Evolutionary conservation across 2,797 vertebrate genomes (phyloP).

Genomic region (Lindbergichthys nudifrons): DNA sequence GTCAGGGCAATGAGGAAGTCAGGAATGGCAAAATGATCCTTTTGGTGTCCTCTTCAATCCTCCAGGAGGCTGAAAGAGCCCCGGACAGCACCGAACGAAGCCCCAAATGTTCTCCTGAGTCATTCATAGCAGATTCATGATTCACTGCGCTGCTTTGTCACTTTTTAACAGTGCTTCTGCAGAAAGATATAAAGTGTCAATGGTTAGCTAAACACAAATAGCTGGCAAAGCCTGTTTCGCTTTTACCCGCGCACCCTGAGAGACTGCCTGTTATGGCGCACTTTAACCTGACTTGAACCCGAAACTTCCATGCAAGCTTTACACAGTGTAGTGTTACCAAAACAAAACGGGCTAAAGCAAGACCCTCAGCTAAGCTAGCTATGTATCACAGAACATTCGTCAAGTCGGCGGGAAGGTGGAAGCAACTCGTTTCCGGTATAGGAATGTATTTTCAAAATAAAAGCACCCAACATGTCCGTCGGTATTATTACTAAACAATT

Average conservation of each 20-base stretch:
- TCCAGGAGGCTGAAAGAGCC: conserved; percentile 49
- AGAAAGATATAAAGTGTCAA: conserved; percentile 44
- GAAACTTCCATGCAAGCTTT: conserved; percentile 46
- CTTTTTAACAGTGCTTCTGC: conserved; percentile 65
- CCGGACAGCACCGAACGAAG: conserved; percentile 48
- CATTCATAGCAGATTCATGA: conserved; percentile 71
- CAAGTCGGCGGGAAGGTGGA: neutral
- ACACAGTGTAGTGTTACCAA: conserved; percentile 40
- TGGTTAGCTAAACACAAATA: conserved; percentile 30
- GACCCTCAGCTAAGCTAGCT: conserved; percentile 49
- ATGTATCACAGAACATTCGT: conserved; percentile 31
- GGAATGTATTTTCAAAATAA: conserved; percentile 59
- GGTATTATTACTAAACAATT: too few species aligned
- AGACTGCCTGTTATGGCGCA: neutral
- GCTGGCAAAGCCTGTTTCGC: neutral
- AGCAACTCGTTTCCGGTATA: conserved; percentile 36
- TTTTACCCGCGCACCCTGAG: neutral
- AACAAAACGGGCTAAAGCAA: conserved; percentile 50
- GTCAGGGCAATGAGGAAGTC: conserved; percentile 37
- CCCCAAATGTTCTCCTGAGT: conserved; percentile 47
- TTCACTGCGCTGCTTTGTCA: conserved; percentile 39
- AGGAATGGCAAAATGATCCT: conserved; percentile 13
- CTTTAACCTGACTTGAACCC: conserved; percentile 25
- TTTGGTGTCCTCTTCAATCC: conserved; percentile 37
- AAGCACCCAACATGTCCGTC: neutral